Conservation (phyloP, 64 coral and sea anemone genomes). For the Stichodactyla helianthus region DNA sequence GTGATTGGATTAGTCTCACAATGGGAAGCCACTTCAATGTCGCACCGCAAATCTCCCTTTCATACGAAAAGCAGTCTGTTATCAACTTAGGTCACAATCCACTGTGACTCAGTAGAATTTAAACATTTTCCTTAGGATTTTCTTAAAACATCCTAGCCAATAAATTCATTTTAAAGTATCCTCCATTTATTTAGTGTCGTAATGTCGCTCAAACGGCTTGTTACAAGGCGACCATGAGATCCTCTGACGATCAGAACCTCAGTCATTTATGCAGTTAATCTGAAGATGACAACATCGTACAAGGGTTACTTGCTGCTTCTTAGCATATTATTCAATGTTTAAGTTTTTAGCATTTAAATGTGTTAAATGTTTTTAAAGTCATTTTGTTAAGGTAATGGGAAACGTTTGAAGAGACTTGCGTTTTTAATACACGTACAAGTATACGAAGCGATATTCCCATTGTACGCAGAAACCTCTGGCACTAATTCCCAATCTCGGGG, state of each 20-base stretch:
- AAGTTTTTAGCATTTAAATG: neutral
- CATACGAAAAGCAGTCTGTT: neutral
- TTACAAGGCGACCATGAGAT: neutral
- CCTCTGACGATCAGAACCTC: no score
- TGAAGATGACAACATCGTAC: neutral
- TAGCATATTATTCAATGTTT: neutral
- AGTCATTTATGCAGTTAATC: neutral
- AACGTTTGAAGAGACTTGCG: no score
- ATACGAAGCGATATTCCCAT: no score
- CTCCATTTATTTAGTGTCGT: neutral
- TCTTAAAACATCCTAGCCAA: neutral
- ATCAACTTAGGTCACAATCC: neutral
- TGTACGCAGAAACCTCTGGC: no score
- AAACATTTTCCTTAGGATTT: neutral
- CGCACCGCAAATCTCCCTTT: neutral
- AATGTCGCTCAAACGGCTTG: neutral
- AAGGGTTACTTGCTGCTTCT: neutral
- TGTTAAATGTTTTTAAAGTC: neutral
- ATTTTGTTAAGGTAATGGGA: no score
- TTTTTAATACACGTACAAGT: no score
- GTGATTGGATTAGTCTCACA: no score
- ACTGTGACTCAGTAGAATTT: neutral
- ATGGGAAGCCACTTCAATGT: neutral
- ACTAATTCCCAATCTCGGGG: no score
- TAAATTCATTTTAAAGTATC: neutral